Percentiles rank a stretch among this genome's conserved stretches.
Evolutionary conservation across 2,113 vertebrate species (phyloP).

Genomic region (Bufo gargarizans): DNA sequence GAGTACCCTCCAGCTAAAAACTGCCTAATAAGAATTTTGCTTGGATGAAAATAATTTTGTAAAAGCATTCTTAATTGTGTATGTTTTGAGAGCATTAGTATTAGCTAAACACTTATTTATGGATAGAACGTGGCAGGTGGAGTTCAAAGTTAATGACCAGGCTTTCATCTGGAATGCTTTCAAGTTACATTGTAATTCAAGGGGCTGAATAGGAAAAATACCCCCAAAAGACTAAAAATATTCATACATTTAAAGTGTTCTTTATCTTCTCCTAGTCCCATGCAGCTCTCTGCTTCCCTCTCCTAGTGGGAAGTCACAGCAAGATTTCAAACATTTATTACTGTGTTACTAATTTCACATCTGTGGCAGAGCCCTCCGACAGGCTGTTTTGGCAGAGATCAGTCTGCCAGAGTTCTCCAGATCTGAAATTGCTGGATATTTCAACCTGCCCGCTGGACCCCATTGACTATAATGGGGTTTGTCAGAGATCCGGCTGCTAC

Average conservation of each 20-base stretch:
- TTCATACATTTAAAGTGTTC: neutral
- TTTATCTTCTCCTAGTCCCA: neutral
- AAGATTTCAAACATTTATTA: neutral
- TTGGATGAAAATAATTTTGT: neutral
- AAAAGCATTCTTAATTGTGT: conserved; percentile 5
- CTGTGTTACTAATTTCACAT: too few relatives aligned
- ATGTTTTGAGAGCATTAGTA: neutral
- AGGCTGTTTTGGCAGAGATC: too few relatives aligned
- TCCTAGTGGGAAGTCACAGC: neutral
- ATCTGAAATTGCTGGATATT: too few relatives aligned
- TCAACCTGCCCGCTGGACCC: too few relatives aligned
- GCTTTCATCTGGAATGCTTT: neutral
- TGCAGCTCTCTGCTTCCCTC: neutral
- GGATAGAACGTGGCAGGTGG: neutral
- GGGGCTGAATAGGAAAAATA: neutral
- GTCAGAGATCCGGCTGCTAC: too few relatives aligned
- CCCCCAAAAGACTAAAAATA: neutral
- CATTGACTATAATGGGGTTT: too few relatives aligned
- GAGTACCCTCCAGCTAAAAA: neutral
- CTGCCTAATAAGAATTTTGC: neutral
- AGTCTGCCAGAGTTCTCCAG: too few relatives aligned
- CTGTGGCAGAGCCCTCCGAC: too few relatives aligned
- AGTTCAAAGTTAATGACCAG: neutral
- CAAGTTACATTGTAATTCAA: neutral
- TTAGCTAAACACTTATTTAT: neutral